Percentiles rank a stretch among this genome's conserved stretches.
Evolutionary conservation across 2,888 invertebrate genomes (phyloP).

Genomic region (Eupithecia centaureata): DNA sequence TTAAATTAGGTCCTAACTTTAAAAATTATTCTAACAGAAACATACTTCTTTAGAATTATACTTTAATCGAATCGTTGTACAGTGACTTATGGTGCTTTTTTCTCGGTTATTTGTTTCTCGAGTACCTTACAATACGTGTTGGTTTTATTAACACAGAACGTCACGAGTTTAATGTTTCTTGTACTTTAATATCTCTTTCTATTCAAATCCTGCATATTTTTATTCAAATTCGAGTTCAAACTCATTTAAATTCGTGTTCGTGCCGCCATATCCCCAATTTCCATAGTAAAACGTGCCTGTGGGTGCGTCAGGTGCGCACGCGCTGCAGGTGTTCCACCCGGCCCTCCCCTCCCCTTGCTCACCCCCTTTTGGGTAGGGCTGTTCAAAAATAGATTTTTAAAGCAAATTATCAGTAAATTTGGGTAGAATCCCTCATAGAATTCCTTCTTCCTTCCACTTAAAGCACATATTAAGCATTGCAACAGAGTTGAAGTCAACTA

Average conservation of each 20-base stretch:
- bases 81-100: too few species aligned
- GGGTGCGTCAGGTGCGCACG: slow-evolving; percentile 54
- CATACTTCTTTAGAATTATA: too few species aligned
- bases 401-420: not conserved
- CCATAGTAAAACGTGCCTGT: slow-evolving; percentile 44
- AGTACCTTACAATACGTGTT: not conserved
- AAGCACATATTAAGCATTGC: too few species aligned
- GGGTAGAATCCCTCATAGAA: not conserved
- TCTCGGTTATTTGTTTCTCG: not conserved
- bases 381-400: slow-evolving; percentile 21
- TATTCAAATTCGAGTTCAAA: slow-evolving; percentile 8
- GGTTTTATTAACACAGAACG: not conserved
- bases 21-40: too few species aligned
- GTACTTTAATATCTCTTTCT: not conserved
- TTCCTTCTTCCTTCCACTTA: not conserved
- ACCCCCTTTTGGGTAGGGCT: slow-evolving; percentile 41
- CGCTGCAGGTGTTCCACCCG: slow-evolving; percentile 53
- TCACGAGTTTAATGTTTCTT: not conserved
- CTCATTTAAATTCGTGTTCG: slow-evolving; percentile 22
- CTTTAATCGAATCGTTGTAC: too few species aligned
- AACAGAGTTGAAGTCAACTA: not conserved
- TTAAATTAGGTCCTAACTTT: too few species aligned
- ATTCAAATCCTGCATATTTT: slow-evolving; percentile 2
- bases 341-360: slow-evolving; percentile 20
- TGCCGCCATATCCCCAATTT: slow-evolving; percentile 53